Evolutionary conservation across 2,113 vertebrate genomes (phyloP).

Genomic region (Anseranas semipalmata): DNA sequence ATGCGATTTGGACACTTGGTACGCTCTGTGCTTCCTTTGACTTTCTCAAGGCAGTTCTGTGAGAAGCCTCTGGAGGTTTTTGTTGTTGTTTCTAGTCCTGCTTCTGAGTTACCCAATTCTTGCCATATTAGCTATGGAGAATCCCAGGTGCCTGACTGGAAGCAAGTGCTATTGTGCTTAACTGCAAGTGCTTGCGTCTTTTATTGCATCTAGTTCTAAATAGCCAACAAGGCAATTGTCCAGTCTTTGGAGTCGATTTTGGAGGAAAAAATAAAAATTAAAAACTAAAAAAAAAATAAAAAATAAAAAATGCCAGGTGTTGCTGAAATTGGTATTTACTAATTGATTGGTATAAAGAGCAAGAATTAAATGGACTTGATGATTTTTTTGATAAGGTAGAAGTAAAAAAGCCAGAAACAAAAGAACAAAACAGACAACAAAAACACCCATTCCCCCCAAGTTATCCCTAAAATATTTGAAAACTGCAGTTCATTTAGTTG

Average conservation of each 20-base stretch:
- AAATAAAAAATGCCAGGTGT: background rate
- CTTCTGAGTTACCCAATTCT: background rate
- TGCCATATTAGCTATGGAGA: background rate
- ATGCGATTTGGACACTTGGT: background rate
- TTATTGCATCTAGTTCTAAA: background rate
- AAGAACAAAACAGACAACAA: background rate
- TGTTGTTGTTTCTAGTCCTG: background rate
- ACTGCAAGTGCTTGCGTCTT: background rate
- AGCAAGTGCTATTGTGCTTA: background rate
- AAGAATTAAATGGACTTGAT: background rate
- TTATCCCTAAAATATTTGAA: background rate
- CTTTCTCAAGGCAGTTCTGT: background rate
- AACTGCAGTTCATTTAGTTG: background rate
- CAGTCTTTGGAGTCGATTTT: background rate
- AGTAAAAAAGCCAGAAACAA: background rate
- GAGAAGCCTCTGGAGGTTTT: background rate
- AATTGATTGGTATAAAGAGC: background rate
- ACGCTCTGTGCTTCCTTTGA: background rate
- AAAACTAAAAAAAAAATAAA: no score
- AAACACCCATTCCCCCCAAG: background rate
- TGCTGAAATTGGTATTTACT: background rate
- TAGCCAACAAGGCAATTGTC: background rate
- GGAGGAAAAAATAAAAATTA: no score
- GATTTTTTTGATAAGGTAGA: background rate
- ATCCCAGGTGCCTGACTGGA: background rate